These are phyloP conservation scores for Conomelus anceps DNA, from an alignment of 2,888 invertebrate genomes.

Conservation along the genomic window DNA sequence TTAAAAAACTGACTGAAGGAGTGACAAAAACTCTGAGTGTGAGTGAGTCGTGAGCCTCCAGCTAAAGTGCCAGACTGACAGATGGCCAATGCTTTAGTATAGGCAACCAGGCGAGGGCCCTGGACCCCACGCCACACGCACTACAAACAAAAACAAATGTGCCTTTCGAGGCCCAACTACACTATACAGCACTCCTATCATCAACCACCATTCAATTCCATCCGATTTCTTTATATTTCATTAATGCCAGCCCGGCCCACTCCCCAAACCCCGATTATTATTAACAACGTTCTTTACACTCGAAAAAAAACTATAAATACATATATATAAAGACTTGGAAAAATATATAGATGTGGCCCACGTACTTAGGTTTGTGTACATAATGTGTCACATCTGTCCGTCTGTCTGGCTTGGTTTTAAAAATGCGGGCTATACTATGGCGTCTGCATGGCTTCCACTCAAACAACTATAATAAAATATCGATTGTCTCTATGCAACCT, in stretches of 20 bases:
- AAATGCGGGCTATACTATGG: neutral
- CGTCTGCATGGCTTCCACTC: too few relatives aligned
- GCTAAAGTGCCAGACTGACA: neutral
- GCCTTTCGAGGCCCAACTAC: neutral
- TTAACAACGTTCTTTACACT: neutral
- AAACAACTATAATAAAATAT: neutral
- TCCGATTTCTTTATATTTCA: neutral
- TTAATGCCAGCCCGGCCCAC: neutral
- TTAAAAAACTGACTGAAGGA: neutral
- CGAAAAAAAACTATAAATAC: neutral
- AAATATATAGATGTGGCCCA: neutral
- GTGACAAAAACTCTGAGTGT: neutral
- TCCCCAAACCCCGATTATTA: neutral
- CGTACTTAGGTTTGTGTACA: neutral
- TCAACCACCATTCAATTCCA: neutral
- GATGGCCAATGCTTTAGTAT: neutral
- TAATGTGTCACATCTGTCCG: neutral
- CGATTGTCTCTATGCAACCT: neutral
- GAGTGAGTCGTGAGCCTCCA: neutral
- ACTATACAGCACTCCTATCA: neutral
- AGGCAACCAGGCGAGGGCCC: neutral
- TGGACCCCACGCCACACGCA: neutral
- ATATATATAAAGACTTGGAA: neutral
- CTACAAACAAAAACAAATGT: neutral
- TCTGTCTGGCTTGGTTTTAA: neutral